Evolutionary conservation across 1,140 invertebrate genomes (phyloP).

Genomic region (Bombus polaris): DNA sequence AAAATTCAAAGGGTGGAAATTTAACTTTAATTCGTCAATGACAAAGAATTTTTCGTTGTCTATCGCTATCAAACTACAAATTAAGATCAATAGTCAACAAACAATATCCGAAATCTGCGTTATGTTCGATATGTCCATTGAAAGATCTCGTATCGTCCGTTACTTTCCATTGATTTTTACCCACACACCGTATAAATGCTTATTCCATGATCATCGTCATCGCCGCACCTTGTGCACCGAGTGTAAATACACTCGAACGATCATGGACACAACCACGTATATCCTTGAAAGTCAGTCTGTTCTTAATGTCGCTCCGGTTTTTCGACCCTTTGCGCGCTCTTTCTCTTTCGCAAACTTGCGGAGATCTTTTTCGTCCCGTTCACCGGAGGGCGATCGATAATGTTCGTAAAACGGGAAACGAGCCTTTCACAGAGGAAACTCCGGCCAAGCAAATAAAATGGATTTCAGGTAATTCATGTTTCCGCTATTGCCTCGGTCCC

Average conservation of each 20-base stretch:
- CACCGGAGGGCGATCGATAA: conserved; percentile 49
- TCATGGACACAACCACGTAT: background rate
- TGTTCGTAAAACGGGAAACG: conserved; percentile 56
- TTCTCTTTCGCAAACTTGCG: conserved; percentile 31
- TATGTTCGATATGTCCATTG: too few species aligned
- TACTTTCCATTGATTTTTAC: background rate
- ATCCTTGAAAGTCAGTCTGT: background rate
- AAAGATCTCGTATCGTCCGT: too few species aligned
- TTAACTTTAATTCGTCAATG: background rate
- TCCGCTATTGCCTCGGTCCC: conserved; percentile 37
- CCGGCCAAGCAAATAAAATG: conserved; percentile 42
- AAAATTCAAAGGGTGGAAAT: background rate
- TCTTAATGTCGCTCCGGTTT: conserved; percentile 13
- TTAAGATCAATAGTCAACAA: too few species aligned
- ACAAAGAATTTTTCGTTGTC: background rate
- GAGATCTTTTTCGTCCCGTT: conserved; percentile 36
- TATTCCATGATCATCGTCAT: too few species aligned
- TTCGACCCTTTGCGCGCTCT: background rate
- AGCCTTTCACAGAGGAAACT: conserved; percentile 56
- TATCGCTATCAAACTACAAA: background rate
- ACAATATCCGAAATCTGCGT: too few species aligned
- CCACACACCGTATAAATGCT: background rate
- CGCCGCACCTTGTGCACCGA: background rate
- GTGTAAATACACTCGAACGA: background rate
- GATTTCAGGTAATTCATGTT: conserved; percentile 59